These are phyloP conservation scores for Gila orcuttii DNA, from an alignment of 2,113 vertebrate genomes.

Conservation along the genomic window DNA sequence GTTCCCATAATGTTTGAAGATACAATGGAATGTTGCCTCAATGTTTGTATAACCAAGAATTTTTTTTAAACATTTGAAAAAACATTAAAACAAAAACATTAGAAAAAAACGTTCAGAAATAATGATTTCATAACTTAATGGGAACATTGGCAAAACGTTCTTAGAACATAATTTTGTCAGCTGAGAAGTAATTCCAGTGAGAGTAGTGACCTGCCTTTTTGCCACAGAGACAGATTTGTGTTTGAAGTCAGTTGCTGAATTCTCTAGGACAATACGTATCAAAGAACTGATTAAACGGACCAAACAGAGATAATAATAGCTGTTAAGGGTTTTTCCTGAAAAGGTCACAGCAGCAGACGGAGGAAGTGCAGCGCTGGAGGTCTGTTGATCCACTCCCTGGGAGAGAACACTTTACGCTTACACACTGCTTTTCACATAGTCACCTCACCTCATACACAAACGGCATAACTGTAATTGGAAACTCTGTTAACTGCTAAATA, in stretches of 20 bases:
- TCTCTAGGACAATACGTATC: not conserved
- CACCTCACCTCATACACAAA: not conserved
- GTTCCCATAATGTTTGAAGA: too few species aligned
- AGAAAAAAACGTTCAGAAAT: too few species aligned
- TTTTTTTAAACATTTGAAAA: too few species aligned
- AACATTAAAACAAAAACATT: too few species aligned
- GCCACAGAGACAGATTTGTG: too few species aligned
- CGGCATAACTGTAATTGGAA: too few species aligned
- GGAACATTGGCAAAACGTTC: too few species aligned
- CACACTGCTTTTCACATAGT: constrained; percentile 51
- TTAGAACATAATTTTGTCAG: too few species aligned
- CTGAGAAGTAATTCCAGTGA: not conserved
- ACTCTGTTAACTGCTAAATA: not conserved
- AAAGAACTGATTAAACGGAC: constrained; percentile 5
- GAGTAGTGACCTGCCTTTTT: not conserved
- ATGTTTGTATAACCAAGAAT: too few species aligned
- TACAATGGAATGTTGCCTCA: too few species aligned
- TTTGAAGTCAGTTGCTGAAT: not conserved
- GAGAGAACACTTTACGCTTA: constrained; percentile 41
- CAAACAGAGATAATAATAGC: constrained; percentile 41
- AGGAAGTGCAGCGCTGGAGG: constrained; percentile 17
- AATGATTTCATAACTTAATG: too few species aligned
- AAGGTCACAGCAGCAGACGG: constrained; percentile 33
- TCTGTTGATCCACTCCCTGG: constrained; percentile 28
- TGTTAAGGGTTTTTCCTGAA: constrained; percentile 2